Evolutionary conservation across 2,797 vertebrate species (phyloP), one percentile per base, ranked within the genome.

Genomic region (Jordanella pulchra): DNA sequence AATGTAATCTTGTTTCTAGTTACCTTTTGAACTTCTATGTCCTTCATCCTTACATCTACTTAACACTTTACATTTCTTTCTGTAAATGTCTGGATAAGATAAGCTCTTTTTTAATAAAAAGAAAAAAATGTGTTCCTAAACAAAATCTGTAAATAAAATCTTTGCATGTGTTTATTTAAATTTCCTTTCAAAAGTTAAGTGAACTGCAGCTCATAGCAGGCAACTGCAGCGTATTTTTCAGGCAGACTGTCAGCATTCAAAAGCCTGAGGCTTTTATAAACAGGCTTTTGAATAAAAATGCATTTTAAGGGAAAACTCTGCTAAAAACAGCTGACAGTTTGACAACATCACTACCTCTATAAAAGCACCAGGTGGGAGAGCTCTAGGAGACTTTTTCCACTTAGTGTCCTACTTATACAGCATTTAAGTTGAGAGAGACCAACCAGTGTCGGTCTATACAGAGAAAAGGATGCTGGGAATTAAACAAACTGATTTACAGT

Each of bases 261-360:
- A 47, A 51, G 23, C 27, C 54, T 5, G 3, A 67, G 0, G 7
- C 27, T 23, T 32, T 47, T 47, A n/a, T 61, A 61, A 61, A 42
- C 23, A 61, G n/a, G 11, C 35, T 14, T 42, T n/a, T n/a, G 39
- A 61, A 61, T 63, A 44, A 42, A 28, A 14, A 10, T 39, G 17
- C 3, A 39, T 55, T 64, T 15, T 28, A 32, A 6, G 9, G 2
- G 58, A 48, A 45, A 3, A 17, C n/a, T 47, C 23, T 30, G 25
- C 32, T 25, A 53, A 56, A 60, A 60, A 28, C 30, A 21, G 18
- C 4, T 30, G 7, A n/a, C 28, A 56, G 39, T 35, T 25, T 17
- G 50, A 50, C 27, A n/a, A 55, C 53, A 32, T 25, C 23, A 25
- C 68, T 45, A 53, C 51, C n/a, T 76, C 23, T 42, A 32, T 71